Evolutionary conservation across 2,113 vertebrate species (phyloP), one percentile per base, ranked within the genome.

Genomic region (Choloepus hoffmanni): DNA sequence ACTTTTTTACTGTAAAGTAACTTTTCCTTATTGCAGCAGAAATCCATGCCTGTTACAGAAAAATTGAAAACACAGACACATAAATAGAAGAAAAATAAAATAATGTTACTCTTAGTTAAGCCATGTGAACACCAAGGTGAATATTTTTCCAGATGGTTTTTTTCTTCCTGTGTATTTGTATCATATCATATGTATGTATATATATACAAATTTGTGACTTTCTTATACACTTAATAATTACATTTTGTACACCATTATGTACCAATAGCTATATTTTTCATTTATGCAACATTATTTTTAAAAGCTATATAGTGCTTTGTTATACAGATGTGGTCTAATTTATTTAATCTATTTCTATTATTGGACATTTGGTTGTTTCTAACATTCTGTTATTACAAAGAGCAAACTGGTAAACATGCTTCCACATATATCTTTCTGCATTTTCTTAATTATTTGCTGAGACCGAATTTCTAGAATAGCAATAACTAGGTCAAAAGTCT

Each of bases 401-500:
- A 85, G 60, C 16, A 45, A 5, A 19, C 40, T 87, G 13, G 14
- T 87, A 95, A 94, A 89, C 70, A 93, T 90, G 33, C 33, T 92
- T 81, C 90, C 73, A 43, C 40, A 45, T 70, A 58, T 50, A 70
- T 94, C 58, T 96, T 96, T 96, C 73, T 96, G 15, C 0, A 33
- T 24, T 79, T 95, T 93, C 79, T 95, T 93, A 87, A 89, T 95
- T 96, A 62, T 88, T 92, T 76, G 48, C 43, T 0, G 21, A 95
- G 36, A 62, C 84, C 94, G 84, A 73, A 15, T 92, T 97, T 95
- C 40, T 26, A 88, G 48, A 84, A 92, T 16, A 96, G 67, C 3
- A 90, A n/a, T 93, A 74, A 82, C 5, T 72, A 73, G 48, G 85
- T 65, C 85, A 94, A 21, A 81, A 81, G 28, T 67, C 24, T 93